These are phyloP conservation scores for Eupithecia subfuscata DNA, from an alignment of 2,888 invertebrate species.

Conservation along the genomic window DNA sequence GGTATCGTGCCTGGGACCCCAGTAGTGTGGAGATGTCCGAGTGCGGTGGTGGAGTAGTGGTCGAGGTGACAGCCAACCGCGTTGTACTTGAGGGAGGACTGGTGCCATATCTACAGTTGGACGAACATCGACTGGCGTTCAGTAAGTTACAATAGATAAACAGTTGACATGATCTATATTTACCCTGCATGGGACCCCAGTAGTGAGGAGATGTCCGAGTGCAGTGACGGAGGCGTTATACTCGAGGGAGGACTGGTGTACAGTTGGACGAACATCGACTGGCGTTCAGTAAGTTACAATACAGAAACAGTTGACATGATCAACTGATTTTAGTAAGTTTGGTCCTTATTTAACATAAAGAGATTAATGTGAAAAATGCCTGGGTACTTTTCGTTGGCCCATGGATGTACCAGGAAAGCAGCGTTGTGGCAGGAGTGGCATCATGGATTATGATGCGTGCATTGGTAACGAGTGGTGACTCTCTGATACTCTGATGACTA, in stretches of 20 bases:
- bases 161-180: neutral
- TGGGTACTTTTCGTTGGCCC: too few species aligned
- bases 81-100: conserved; percentile 71
- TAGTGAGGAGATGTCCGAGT: too few species aligned
- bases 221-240: too few species aligned
- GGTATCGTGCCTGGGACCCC: conserved; percentile 80
- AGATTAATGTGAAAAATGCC: too few species aligned
- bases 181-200: too few species aligned
- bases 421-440: neutral
- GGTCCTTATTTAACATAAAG: too few species aligned
- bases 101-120: conserved; percentile 66
- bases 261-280: conserved; percentile 77
- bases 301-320: neutral
- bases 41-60: conserved; percentile 72
- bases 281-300: conserved; percentile 67
- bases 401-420: too few species aligned
- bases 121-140: conserved; percentile 77
- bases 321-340: too few species aligned
- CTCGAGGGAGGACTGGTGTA: too few species aligned
- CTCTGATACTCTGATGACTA: too few species aligned
- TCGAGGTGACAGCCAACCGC: conserved; percentile 61
- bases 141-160: conserved; percentile 54
- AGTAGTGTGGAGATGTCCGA: conserved; percentile 76
- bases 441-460: neutral
- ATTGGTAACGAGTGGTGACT: too few species aligned